Conservation (phyloP, 2,888 invertebrate species). For the Bugula neritina region DNA sequence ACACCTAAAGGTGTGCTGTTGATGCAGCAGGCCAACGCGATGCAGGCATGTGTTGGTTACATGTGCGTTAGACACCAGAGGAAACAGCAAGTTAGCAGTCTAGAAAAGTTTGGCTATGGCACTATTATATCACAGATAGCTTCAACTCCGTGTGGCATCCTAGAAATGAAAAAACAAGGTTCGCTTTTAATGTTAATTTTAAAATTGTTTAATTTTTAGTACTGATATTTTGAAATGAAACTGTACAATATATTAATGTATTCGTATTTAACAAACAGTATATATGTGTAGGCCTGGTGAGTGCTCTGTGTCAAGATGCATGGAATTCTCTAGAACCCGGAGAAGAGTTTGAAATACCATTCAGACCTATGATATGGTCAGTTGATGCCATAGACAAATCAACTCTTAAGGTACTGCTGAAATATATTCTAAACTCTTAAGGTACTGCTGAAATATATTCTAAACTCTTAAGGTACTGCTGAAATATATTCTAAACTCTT, state of each 20-base stretch:
- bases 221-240: neutral
- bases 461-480: no score
- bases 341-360: conserved; percentile 27
- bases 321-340: conserved; percentile 50
- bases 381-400: conserved; percentile 46
- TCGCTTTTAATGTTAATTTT: neutral
- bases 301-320: conserved; percentile 42
- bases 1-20: conserved; percentile 51
- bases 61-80: conserved; percentile 47
- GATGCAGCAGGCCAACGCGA: conserved; percentile 47
- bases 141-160: conserved; percentile 48
- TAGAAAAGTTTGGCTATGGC: conserved; percentile 54
- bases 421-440: no score
- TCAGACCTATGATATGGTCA: conserved; percentile 38
- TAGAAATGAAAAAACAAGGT: conserved; percentile 29
- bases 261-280: no score
- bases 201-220: neutral
- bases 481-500: no score
- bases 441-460: no score
- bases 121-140: conserved; percentile 52
- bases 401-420: conserved; percentile 45
- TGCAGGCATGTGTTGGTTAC: conserved; percentile 48
- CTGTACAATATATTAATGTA: no score
- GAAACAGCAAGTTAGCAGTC: conserved; percentile 51
- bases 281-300: conserved; percentile 38